phyloP scores from a whole-genome alignment of 2,888 invertebrate genomes.

The Cantharis rustica region DNA sequence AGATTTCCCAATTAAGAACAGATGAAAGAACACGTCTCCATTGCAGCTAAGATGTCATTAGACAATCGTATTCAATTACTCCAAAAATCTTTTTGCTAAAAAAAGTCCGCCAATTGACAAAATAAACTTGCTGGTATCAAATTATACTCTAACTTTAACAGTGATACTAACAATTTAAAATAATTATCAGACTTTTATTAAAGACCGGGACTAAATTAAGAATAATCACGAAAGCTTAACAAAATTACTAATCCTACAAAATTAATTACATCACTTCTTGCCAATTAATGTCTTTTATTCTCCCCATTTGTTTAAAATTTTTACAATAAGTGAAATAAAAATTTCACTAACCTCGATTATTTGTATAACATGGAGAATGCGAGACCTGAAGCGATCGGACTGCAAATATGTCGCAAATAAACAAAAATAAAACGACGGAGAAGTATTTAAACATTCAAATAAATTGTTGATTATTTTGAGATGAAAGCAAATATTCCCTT shows the following conservation, averaged over 20 bases:
- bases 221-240: neutral
- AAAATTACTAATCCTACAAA: neutral
- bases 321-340: neutral
- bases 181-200: neutral
- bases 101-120: neutral
- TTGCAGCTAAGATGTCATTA: slow-evolving; percentile 1
- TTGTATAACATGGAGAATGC: neutral
- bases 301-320: neutral
- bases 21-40: neutral
- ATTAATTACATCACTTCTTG: neutral
- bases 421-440: too few relatives aligned
- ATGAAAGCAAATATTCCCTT: neutral
- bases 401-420: too few relatives aligned
- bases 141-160: neutral
- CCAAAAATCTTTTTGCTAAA: neutral
- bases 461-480: too few relatives aligned
- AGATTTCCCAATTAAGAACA: slow-evolving; percentile 7
- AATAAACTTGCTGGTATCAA: neutral
- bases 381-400: too few relatives aligned
- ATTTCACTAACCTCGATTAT: neutral
- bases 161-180: neutral
- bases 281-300: neutral
- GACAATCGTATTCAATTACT: neutral
- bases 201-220: neutral
- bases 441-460: too few relatives aligned